Base-by-base conservation (phyloP, 1,140 invertebrate genomes). In the Halictus rubicundus region DNA sequence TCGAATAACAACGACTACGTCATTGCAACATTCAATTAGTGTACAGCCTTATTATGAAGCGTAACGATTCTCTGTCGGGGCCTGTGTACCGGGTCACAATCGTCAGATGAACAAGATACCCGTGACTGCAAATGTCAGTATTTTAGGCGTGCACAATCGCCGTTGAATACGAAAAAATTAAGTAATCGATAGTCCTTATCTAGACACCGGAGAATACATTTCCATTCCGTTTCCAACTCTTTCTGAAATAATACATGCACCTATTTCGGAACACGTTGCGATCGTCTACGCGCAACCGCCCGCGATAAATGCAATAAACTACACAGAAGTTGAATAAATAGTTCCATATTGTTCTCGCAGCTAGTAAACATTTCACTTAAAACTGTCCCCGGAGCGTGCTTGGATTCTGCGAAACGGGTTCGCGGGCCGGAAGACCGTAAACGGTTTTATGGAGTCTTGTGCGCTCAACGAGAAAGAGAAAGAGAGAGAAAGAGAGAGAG, bases 61-160 rank as follows among this genome's bases (percentile, higher is more conserved):
- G n/a, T n/a, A n/a, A n/a, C n/a, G 78, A 74, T 82, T 80, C 80
- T 69, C 65, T 63, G 52, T 78, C 78, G 80, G 52, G 81, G 81
- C 81, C 78, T 74, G n/a, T 65, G 61, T 68, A 49, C 68, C 8
- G 46, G 1, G 9, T 4, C 64, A 65, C 69, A 52, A 73, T 79
- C 61, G 14, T 63, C 52, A 59, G 78, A 81, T 57, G 73, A 78
- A 83, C 71, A 39, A 65, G 9, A 59, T 73, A 68, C 82, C 79
- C 42, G 39, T 25, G 81, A 73, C 79, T 80, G 81, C 57, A 73
- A 68, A 68, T 73, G 69, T 46, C 49, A 46, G 76, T 82, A 78
- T 82, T 82, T 82, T 82, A 82, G 80, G 79, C 72, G 68, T 46
- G 75, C 68, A 61, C 57, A 52, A 60, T 72, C 68, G 68, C 61